Evolutionary conservation across 37 sponge, comb jelly and placozoan species (phyloP), one percentile per base, ranked within the genome.

Genomic region (Bolinopsis microptera): DNA sequence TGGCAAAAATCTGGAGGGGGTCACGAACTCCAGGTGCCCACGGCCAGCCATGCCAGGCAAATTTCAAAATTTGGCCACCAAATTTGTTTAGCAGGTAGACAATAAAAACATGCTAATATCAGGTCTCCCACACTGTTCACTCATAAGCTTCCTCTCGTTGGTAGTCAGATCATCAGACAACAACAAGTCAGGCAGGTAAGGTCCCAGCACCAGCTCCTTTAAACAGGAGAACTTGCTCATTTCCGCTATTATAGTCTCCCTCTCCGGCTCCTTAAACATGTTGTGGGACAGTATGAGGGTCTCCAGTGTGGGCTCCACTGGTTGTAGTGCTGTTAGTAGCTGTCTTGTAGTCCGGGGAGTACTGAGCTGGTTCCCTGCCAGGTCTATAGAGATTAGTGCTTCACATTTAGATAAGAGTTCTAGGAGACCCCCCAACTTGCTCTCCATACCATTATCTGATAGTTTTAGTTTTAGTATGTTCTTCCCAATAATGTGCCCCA

Each of bases 101-200:
- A 48, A 48, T 48, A 48, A 48, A 48, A 5, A 41, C 90, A 86
- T 86, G 25, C n/a, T n/a, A n/a, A 86, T 26, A 39, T 86, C 90
- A 86, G 90, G 61, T 86, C 90, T 86, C 41, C 61, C 90, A 39
- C 90, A 86, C 32, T 36, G 48, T 5, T 39, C 61, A 48, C 30
- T 26, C 90, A 86, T 86, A 0, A 86, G 30, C 41, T 27, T 21
- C 41, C 90, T 38, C 35, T 86, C 90, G 38, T 38, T 86, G 3
- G 24, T 22, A 0, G 30, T 41, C 25, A 86, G 5, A 0, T 41
- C 61, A 0, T 86, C 90, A 0, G 90, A 86, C 16, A 86, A 38
- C 90, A 86, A 38, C 61, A 86, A 40, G 3, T 86, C 90, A n/a
- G 90, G 90, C 0, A 86, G 90, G 30, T 33, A 86, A 0, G 90